These are phyloP conservation scores for Lasioglossum marginatum DNA, from an alignment of 2,888 invertebrate species.

Conservation along the genomic window DNA sequence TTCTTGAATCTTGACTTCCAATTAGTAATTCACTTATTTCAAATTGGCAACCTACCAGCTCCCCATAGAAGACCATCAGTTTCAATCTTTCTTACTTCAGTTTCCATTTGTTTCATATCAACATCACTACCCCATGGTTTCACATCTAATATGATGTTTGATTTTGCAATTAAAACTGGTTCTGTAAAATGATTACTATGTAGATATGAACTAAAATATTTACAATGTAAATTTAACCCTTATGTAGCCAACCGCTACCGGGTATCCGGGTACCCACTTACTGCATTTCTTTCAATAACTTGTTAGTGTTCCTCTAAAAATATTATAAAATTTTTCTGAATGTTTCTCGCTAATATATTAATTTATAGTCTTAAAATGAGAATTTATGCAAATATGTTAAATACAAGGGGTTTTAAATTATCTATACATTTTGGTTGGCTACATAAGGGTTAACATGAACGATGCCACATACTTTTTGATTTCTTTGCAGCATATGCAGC, in stretches of 20 bases:
- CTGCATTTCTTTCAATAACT: too few species aligned
- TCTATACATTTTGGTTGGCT: too few species aligned
- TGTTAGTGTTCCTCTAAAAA: too few species aligned
- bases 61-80: constrained; percentile 98
- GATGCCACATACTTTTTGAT: constrained; percentile 89
- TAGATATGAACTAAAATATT: background rate
- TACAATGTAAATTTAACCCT: background rate
- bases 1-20: background rate
- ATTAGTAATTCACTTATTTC: constrained; percentile 7
- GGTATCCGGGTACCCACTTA: too few species aligned
- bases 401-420: too few species aligned
- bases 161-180: constrained; percentile 96
- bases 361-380: too few species aligned
- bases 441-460: background rate
- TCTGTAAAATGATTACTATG: constrained; percentile 85
- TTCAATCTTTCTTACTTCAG: constrained; percentile 90
- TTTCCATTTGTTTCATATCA: constrained; percentile 94
- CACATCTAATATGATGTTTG: constrained; percentile 96
- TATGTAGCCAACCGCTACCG: too few species aligned
- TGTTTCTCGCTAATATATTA: too few species aligned
- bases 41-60: constrained; percentile 86
- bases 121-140: constrained; percentile 98
- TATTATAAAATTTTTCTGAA: too few species aligned
- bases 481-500: constrained; percentile 97
- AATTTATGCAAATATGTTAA: too few species aligned